Percentiles rank a stretch among this genome's conserved stretches.
phyloP scores from a whole-genome alignment of 2,113 vertebrate species.

The Bubo bubo region DNA sequence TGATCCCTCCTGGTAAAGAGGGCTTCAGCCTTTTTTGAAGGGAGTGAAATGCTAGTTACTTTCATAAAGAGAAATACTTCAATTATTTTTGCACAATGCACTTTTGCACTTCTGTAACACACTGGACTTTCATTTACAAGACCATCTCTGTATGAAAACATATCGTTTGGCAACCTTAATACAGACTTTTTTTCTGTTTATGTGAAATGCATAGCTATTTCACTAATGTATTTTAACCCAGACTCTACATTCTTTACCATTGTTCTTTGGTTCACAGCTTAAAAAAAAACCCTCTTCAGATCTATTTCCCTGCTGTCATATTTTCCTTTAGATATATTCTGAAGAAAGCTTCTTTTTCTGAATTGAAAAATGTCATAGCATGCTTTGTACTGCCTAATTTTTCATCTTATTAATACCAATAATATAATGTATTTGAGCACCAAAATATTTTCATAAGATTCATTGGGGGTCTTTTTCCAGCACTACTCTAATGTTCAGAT shows the following conservation, averaged over 20 bases:
- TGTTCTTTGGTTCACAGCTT: slow-evolving; percentile 45
- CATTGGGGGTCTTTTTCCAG: slow-evolving; percentile 65
- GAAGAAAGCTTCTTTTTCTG: slow-evolving; percentile 58
- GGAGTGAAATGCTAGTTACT: background rate
- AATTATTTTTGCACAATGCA: background rate
- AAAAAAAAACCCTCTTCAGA: background rate
- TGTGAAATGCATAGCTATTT: background rate
- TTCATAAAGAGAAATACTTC: slow-evolving; percentile 20
- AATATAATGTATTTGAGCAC: slow-evolving; percentile 54
- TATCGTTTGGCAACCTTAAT: background rate
- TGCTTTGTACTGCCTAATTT: slow-evolving; percentile 67
- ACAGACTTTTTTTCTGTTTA: slow-evolving; percentile 16
- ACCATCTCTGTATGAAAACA: background rate
- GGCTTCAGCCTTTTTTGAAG: background rate
- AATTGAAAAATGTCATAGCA: slow-evolving; percentile 62
- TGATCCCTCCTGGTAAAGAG: background rate
- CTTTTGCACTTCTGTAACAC: background rate
- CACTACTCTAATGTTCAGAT: slow-evolving; percentile 65
- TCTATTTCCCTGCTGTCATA: slow-evolving; percentile 65
- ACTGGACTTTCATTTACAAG: background rate
- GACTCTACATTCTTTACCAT: slow-evolving; percentile 2
- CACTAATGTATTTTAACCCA: background rate
- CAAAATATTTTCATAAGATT: slow-evolving; percentile 72
- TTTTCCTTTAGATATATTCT: slow-evolving; percentile 46
- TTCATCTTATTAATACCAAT: slow-evolving; percentile 72